Evolutionary conservation across 2,888 invertebrate species (phyloP).

Genomic region (Microdon myrmicae): DNA sequence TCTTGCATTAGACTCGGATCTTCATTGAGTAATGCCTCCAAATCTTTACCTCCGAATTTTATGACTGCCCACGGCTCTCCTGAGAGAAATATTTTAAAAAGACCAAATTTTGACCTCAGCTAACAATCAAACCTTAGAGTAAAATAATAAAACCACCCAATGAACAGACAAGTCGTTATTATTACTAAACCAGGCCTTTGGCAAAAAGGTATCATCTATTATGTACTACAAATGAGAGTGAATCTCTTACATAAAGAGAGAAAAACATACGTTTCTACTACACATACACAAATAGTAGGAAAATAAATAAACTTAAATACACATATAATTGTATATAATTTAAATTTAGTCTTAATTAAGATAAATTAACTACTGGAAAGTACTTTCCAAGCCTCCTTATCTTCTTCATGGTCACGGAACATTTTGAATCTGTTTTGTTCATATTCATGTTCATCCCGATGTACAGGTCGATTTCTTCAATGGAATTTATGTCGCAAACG

Average conservation of each 20-base stretch:
- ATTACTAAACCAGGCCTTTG: conserved; percentile 47
- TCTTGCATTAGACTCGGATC: no score
- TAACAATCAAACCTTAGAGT: conserved; percentile 6
- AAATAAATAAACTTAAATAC: conserved; percentile 40
- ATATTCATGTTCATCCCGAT: conserved; percentile 65
- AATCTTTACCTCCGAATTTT: no score
- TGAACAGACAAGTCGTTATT: no score
- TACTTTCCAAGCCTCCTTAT: conserved; percentile 75
- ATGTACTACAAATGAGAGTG: conserved; percentile 46
- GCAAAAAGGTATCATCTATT: conserved; percentile 47
- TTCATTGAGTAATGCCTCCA: no score
- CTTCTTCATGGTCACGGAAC: conserved; percentile 68
- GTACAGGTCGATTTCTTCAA: conserved; percentile 64
- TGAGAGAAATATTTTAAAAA: no score
- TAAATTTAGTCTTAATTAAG: conserved; percentile 55
- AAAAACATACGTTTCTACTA: conserved; percentile 33
- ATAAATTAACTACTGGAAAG: conserved; percentile 71
- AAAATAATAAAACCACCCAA: conserved; percentile 31
- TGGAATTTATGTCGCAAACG: conserved; percentile 64
- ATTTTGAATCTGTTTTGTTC: conserved; percentile 64
- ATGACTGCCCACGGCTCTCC: no score
- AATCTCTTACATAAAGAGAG: conserved; percentile 36
- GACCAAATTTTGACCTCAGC: no score
- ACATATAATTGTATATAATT: not conserved
- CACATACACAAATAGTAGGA: conserved; percentile 43